Percentiles rank a stretch among this genome's conserved stretches.
phyloP scores from a whole-genome alignment of 2,797 vertebrate genomes.

The Pseudochaenichthys georgianus region DNA sequence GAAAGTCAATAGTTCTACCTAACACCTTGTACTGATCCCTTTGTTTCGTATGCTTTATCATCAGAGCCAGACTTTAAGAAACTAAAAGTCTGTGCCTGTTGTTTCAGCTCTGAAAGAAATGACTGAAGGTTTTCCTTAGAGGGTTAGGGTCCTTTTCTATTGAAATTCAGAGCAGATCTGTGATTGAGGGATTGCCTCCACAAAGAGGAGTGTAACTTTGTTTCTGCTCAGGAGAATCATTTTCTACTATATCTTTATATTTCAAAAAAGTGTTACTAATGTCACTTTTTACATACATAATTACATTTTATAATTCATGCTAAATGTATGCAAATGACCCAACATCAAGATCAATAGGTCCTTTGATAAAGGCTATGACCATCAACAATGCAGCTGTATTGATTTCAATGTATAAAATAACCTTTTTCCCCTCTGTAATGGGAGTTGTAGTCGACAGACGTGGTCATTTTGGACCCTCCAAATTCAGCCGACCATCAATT shows the following conservation, averaged over 20 bases:
- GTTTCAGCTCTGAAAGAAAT: slow-evolving; percentile 8
- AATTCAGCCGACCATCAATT: slow-evolving; percentile 26
- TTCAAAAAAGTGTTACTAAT: slow-evolving; percentile 1
- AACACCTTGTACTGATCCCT: slow-evolving; percentile 10
- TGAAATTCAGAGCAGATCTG: too few relatives aligned
- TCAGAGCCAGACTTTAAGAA: slow-evolving; percentile 14
- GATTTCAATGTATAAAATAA: background rate
- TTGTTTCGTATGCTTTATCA: slow-evolving; percentile 28
- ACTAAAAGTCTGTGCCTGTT: background rate
- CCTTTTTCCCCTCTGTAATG: background rate
- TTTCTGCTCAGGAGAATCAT: too few relatives aligned
- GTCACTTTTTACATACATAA: background rate
- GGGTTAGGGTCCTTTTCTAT: too few relatives aligned
- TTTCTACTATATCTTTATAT: too few relatives aligned
- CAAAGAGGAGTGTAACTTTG: too few relatives aligned
- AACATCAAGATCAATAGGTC: slow-evolving; percentile 11
- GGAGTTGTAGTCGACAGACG: background rate
- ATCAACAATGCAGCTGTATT: slow-evolving; percentile 9
- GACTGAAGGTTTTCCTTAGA: background rate
- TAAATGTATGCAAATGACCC: slow-evolving; percentile 26
- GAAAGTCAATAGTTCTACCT: slow-evolving; percentile 7
- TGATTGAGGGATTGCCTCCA: too few relatives aligned
- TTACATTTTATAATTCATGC: slow-evolving; percentile 28
- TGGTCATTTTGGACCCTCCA: background rate
- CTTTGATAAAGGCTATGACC: slow-evolving; percentile 31